Evolutionary conservation across 2,797 vertebrate species (phyloP).

Genomic region (Diglossa cyanea): DNA sequence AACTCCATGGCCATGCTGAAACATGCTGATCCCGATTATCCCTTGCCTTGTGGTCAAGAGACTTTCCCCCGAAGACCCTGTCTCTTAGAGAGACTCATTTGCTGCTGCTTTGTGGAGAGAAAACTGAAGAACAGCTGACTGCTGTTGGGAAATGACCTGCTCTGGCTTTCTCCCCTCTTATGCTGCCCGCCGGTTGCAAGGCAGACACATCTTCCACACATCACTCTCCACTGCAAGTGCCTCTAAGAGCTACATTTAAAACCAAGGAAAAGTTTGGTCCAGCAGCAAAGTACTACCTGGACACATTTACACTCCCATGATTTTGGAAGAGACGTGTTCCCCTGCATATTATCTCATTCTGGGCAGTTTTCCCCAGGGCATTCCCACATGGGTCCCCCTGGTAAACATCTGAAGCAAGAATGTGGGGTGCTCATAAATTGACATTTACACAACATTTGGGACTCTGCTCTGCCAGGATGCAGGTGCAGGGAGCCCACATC

Average conservation of each 20-base stretch:
- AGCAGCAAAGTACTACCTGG: neutral
- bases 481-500: neutral
- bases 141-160: neutral
- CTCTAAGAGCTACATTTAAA: neutral
- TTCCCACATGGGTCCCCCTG: neutral
- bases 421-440: neutral
- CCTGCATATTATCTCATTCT: neutral
- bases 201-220: neutral
- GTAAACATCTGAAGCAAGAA: neutral
- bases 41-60: neutral
- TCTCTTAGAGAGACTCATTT: neutral
- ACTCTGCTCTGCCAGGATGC: neutral
- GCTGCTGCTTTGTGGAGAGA: neutral
- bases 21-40: rapidly evolving
- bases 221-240: neutral
- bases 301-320: neutral
- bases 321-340: neutral
- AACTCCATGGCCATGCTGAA: rapidly evolving
- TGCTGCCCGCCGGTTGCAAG: neutral
- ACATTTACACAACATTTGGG: neutral
- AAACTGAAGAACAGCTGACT: neutral
- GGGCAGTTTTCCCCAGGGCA: neutral
- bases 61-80: neutral
- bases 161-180: neutral
- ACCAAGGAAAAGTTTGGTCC: neutral